Conservation (phyloP, 2,797 vertebrate genomes). For the Ataeniobius toweri region DNA sequence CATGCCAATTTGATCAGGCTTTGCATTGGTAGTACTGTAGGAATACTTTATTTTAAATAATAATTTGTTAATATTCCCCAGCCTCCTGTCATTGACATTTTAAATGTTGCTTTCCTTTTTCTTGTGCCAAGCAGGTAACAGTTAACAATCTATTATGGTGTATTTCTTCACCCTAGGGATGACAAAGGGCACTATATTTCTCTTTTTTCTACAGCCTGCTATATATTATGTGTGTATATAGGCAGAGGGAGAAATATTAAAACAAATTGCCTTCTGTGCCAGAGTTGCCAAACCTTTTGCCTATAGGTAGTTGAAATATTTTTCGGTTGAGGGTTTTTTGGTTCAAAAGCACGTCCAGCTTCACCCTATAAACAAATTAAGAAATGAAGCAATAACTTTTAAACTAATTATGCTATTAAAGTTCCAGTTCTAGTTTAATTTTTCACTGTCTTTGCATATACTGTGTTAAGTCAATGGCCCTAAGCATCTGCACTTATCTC, state of each 20-base stretch:
- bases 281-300: conserved; percentile 65
- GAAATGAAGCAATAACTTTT: conserved; percentile 25
- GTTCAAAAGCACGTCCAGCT: conserved; percentile 20
- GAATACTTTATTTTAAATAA: neutral
- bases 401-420: conserved; percentile 22
- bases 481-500: conserved; percentile 52
- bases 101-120: conserved; percentile 55
- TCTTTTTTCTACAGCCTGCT: conserved; percentile 46
- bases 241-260: conserved; percentile 36
- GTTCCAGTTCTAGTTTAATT: conserved; percentile 36
- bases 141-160: conserved; percentile 81
- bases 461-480: conserved; percentile 52
- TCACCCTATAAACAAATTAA: conserved; percentile 23
- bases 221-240: conserved; percentile 5
- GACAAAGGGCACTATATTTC: conserved; percentile 70
- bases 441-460: conserved; percentile 35
- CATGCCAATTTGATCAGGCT: conserved; percentile 9
- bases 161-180: conserved; percentile 77
- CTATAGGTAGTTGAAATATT: conserved; percentile 70
- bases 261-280: conserved; percentile 71
- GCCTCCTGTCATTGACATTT: conserved; percentile 23
- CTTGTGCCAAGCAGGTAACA: conserved; percentile 43
- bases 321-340: conserved; percentile 51
- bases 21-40: neutral
- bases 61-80: conserved; percentile 21